phyloP scores from a whole-genome alignment of 2,888 invertebrate genomes.

The Dascillus cervinus region DNA sequence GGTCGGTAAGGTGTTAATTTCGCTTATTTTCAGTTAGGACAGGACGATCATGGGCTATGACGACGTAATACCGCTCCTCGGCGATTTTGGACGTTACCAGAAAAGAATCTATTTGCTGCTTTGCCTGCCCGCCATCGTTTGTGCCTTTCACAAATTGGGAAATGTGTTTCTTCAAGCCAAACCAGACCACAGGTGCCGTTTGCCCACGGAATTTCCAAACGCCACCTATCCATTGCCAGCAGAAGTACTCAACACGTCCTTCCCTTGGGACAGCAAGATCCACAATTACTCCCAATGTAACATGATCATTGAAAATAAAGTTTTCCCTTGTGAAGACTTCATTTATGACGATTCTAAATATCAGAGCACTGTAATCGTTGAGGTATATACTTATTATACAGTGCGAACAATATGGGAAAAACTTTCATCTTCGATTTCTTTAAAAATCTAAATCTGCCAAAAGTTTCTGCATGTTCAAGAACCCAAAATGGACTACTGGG shows the following conservation, averaged over 20 bases:
- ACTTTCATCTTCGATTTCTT: too few species aligned
- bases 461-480: too few species aligned
- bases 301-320: constrained; percentile 42
- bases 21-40: too few species aligned
- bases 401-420: too few species aligned
- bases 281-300: constrained; percentile 48
- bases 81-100: constrained; percentile 65
- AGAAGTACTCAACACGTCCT: constrained; percentile 44
- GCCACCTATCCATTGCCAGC: constrained; percentile 45
- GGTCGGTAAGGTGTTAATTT: too few species aligned
- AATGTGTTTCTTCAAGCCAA: constrained; percentile 63
- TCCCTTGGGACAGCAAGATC: constrained; percentile 45
- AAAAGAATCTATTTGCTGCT: constrained; percentile 59
- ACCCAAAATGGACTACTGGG: too few species aligned
- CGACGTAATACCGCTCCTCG: constrained; percentile 57
- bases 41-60: constrained; percentile 76
- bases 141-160: constrained; percentile 66
- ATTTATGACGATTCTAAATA: constrained; percentile 55
- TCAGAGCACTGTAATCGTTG: constrained; percentile 55
- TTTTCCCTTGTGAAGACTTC: constrained; percentile 46
- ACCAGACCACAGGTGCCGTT: constrained; percentile 54
- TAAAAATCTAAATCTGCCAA: too few species aligned
- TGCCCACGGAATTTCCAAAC: constrained; percentile 44
- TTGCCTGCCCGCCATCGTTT: constrained; percentile 62
- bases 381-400: too few species aligned